Conservation (phyloP, 2,888 invertebrate genomes). For the Apamea epomidion region DNA sequence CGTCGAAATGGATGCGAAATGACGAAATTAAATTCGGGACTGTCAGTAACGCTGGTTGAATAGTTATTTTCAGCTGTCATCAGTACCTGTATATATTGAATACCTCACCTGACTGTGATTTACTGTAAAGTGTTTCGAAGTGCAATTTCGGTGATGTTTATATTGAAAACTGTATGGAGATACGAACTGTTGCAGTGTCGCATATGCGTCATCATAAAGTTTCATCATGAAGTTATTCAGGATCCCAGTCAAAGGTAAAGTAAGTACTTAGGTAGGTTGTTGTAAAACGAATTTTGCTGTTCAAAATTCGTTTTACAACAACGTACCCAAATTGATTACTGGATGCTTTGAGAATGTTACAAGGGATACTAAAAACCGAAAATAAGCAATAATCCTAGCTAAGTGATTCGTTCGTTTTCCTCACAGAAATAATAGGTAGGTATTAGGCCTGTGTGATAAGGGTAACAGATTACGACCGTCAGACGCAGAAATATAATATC, state of each 20-base stretch:
- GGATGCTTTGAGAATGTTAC: not conserved
- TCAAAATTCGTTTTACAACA: too few relatives aligned
- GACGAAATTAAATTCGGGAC: slow-evolving; percentile 20
- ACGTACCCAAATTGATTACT: slow-evolving; percentile 4
- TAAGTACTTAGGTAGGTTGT: not conserved
- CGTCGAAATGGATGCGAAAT: slow-evolving; percentile 1
- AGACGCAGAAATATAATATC: slow-evolving; percentile 24
- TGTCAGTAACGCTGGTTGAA: not conserved
- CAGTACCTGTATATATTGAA: not conserved
- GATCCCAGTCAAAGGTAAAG: not conserved
- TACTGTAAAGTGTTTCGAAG: not conserved
- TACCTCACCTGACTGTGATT: not conserved
- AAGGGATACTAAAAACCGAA: not conserved
- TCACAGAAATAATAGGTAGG: not conserved
- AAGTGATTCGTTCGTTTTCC: not conserved
- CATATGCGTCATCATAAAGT: not conserved
- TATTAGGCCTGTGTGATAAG: not conserved
- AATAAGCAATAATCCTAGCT: not conserved
- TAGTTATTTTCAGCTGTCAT: slow-evolving; percentile 8
- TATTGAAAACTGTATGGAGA: slow-evolving; percentile 1
- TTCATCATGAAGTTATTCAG: not conserved
- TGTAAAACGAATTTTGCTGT: not conserved
- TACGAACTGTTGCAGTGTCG: not conserved
- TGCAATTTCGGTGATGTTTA: not conserved
- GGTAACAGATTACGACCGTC: not conserved